Percentiles rank a stretch among this genome's conserved stretches.
Conservation (phyloP, 1,140 invertebrate species). For the Diploscapter pachys region DNA sequence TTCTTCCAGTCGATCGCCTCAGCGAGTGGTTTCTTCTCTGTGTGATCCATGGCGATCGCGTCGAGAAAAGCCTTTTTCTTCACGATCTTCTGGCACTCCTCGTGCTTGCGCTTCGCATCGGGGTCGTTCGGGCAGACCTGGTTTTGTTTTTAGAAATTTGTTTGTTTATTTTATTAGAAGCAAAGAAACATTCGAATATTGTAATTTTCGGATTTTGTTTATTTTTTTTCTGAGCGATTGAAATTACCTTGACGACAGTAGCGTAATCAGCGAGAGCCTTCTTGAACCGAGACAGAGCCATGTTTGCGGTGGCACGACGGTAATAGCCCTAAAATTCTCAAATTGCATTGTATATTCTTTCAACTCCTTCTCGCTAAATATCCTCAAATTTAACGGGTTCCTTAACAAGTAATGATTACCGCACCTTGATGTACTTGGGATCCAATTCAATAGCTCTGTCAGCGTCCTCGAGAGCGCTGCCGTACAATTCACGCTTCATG, state of each 20-base stretch:
- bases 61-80: conserved; percentile 88
- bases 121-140: conserved; percentile 82
- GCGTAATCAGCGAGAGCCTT: conserved; percentile 92
- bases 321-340: conserved; percentile 70
- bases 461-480: conserved; percentile 85
- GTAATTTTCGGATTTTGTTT: conserved; percentile 12
- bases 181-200: not conserved
- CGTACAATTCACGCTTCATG: conserved; percentile 74
- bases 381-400: not conserved
- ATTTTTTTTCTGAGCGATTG: too few species aligned
- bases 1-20: conserved; percentile 81
- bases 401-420: not conserved
- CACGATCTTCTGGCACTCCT: conserved; percentile 92
- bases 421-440: conserved; percentile 77
- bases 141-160: not conserved
- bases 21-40: conserved; percentile 74
- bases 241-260: conserved; percentile 61
- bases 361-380: too few species aligned
- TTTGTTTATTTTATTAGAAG: conserved; percentile 24
- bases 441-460: conserved; percentile 84
- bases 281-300: conserved; percentile 96
- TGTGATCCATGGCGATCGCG: conserved; percentile 88
- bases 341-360: conserved; percentile 61
- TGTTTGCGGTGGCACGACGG: conserved; percentile 82
- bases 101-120: conserved; percentile 87